Conservation (phyloP, 2,797 vertebrate genomes). For the Myotis daubentonii region DNA sequence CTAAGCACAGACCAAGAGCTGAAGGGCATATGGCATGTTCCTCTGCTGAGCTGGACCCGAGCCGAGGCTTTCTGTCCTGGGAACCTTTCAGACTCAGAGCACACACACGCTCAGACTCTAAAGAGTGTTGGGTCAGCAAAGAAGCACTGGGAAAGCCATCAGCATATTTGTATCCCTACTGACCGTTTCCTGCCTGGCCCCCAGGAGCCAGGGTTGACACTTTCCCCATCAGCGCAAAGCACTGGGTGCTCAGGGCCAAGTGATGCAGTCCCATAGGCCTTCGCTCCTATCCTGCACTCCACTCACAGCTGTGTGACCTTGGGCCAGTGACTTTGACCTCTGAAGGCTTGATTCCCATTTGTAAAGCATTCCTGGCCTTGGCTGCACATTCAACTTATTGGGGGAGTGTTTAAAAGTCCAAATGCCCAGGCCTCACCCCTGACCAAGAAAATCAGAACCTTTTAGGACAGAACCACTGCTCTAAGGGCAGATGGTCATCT, state of each 20-base stretch:
- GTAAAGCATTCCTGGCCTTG: neutral
- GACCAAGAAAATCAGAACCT: neutral
- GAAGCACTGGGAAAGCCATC: neutral
- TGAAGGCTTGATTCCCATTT: neutral
- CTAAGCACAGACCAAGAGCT: neutral
- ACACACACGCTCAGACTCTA: neutral
- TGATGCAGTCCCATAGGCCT: neutral
- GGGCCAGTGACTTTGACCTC: neutral
- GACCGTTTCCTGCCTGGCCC: neutral
- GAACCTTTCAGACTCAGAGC: neutral
- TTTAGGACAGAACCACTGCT: neutral
- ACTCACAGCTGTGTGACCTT: neutral
- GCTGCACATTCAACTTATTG: neutral
- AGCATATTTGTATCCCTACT: neutral
- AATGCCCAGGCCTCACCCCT: neutral
- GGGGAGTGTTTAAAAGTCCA: neutral
- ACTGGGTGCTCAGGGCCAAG: neutral
- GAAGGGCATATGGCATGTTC: accelerated
- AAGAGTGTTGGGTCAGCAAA: neutral
- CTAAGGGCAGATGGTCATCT: neutral
- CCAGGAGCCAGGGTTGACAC: neutral
- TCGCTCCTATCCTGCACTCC: neutral
- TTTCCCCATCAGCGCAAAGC: neutral
- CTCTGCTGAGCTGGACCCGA: neutral
- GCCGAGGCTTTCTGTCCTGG: neutral